Base-by-base conservation (phyloP, 92 coral and sea anemone species). In the Isaurus tuberculatus region DNA sequence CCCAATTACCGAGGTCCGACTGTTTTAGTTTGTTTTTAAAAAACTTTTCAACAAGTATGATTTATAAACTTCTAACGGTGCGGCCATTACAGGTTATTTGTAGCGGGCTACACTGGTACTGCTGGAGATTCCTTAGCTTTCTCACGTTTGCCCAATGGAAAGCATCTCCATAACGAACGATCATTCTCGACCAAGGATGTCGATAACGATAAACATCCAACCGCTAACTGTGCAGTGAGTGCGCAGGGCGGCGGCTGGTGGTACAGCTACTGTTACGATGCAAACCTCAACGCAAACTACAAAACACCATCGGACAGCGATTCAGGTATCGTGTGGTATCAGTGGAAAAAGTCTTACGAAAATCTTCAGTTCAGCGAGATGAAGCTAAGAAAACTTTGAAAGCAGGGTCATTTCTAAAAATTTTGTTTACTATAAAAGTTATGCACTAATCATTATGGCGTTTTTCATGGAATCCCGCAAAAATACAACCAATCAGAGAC, bases 61-160 rank as follows among this genome's bases (percentile, higher is more conserved):
- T 40, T 40, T 40, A 0, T 13, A 40, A 40, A 40, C 46, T 40
- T 40, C 46, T 40, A 40, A 0, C 7, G 7, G 7, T 40, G 7
- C 0, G 3, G 19, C 16, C 53, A 11, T 55, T 55, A 15, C 32
- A 75, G 81, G 68, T 23, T 88, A 40, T 46, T 36, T 1, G 83
- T 65, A 11, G 58, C 86, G 2, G 85, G 80, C 27, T 84, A 58
- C 66, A 88, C 63, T 9, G 91, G 91, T 0, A 72, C 51, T 27
- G 91, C 91, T 27, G 91, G 88, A 0, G 91, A 88, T 61, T 84
- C 91, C 0, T 43, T 88, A 51, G 77, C 73, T 5, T 27, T 46
- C 8, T 53, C 48, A 8, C 65, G 64, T 8, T 0, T 25, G 19
- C 36, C 49, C 25, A 16, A 72, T 3, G 86, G 57, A 1, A 84